phyloP scores from a whole-genome alignment of 2,888 invertebrate genomes.

The Tetramorium bicarinatum region DNA sequence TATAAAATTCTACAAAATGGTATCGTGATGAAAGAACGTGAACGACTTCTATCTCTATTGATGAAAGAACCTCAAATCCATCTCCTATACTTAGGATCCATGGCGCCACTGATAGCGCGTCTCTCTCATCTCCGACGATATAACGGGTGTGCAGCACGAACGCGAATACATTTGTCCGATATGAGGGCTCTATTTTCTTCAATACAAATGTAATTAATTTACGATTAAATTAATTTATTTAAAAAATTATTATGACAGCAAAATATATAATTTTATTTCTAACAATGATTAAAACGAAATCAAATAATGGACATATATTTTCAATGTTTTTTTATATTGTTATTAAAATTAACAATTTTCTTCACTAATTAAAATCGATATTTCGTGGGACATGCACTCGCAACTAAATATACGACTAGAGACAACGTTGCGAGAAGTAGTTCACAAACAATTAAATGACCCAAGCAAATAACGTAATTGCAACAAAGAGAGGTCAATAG shows the following conservation, averaged over 20 bases:
- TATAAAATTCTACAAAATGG: background rate
- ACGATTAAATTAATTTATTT: background rate
- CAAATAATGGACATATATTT: background rate
- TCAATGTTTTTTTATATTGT: background rate
- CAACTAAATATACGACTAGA: background rate
- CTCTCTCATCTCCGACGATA: conserved; percentile 15
- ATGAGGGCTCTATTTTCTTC: background rate
- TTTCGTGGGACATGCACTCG: background rate
- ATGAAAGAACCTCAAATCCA: conserved; percentile 51
- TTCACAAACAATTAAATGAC: conserved; percentile 27
- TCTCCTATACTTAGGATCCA: conserved; percentile 41
- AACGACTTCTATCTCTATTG: conserved; percentile 14
- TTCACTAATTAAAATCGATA: background rate
- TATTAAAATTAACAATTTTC: conserved; percentile 4
- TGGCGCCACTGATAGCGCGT: conserved; percentile 54
- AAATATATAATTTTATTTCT: background rate
- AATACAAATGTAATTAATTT: background rate
- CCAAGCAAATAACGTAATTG: conserved; percentile 5
- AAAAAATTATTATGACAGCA: background rate
- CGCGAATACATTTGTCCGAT: background rate
- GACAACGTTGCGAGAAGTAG: background rate
- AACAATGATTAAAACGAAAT: background rate
- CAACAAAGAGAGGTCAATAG: background rate
- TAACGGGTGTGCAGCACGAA: conserved; percentile 51
- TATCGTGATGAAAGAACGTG: conserved; percentile 13